A percentile compares a stretch with the other conserved stretches of the same genome.
phyloP scores from a whole-genome alignment of 2,888 invertebrate species.

The Auanema sp. region DNA sequence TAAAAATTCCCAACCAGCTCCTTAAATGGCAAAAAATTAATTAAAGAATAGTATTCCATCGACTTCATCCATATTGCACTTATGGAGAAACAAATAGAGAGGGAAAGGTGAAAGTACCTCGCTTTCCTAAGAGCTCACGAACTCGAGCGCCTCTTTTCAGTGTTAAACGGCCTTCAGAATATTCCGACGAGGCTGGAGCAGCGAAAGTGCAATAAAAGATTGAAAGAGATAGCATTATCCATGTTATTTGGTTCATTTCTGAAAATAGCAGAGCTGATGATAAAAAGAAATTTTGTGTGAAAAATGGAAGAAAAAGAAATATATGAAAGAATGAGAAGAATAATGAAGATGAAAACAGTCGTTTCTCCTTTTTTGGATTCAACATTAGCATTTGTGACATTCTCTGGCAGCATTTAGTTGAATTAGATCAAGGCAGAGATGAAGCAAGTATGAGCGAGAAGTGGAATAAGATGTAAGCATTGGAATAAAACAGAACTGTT shows the following conservation, averaged over 20 bases:
- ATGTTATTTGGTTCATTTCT: neutral
- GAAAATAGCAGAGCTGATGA: neutral
- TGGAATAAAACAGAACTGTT: too few species aligned
- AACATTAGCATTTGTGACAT: too few species aligned
- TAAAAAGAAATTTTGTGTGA: neutral
- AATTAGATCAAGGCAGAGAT: too few species aligned
- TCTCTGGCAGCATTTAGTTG: too few species aligned
- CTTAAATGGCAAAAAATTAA: conserved; percentile 9
- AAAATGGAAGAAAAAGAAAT: neutral
- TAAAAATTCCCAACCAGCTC: conserved; percentile 3
- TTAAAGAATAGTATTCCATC: neutral
- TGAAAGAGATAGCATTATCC: too few species aligned
- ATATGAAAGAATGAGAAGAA: neutral
- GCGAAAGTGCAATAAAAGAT: too few species aligned
- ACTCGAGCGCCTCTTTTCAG: conserved; percentile 6
- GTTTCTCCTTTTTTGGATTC: too few species aligned
- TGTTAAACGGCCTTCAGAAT: neutral
- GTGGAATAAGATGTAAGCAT: too few species aligned
- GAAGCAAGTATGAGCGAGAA: too few species aligned
- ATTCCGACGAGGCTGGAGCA: too few species aligned
- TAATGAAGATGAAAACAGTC: too few species aligned
- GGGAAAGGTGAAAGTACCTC: conserved; percentile 6
- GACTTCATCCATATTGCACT: too few species aligned
- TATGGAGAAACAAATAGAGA: neutral
- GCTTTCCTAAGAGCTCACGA: conserved; percentile 14